Conservation (phyloP, 2,113 vertebrate species). For the Sminthopsis crassicaudata region DNA sequence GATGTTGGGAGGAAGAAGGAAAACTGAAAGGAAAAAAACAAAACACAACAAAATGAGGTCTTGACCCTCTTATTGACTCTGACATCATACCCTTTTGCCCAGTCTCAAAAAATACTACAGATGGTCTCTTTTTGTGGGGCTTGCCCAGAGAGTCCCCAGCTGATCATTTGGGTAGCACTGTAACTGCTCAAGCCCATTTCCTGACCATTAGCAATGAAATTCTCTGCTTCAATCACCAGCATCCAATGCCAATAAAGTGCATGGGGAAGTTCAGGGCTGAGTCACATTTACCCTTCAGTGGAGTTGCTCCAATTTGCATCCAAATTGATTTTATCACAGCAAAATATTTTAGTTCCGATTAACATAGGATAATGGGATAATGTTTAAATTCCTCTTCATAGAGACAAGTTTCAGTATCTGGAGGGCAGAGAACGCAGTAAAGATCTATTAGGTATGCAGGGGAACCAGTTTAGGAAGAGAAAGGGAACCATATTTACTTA, state of each 20-base stretch:
- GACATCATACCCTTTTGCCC: neutral
- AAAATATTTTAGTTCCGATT: constrained; percentile 78
- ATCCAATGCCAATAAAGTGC: constrained; percentile 40
- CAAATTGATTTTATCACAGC: constrained; percentile 67
- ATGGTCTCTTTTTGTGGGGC: constrained; percentile 23
- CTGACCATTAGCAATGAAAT: constrained; percentile 53
- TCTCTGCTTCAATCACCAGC: constrained; percentile 49
- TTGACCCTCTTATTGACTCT: neutral
- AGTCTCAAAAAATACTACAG: constrained; percentile 17
- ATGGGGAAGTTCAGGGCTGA: constrained; percentile 38
- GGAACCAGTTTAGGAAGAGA: neutral
- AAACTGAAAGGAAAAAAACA: neutral
- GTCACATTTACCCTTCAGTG: constrained; percentile 48
- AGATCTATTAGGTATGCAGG: neutral
- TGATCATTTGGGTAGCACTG: neutral
- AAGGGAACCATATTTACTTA: neutral
- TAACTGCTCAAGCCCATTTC: constrained; percentile 58
- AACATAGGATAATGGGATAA: constrained; percentile 41
- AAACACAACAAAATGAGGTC: neutral
- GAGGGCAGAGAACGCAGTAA: neutral
- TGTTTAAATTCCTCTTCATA: constrained; percentile 56
- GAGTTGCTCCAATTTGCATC: constrained; percentile 58
- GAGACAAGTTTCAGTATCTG: constrained; percentile 42
- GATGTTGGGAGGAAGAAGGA: neutral
- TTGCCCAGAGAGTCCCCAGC: constrained; percentile 10